phyloP scores from a whole-genome alignment of 2,888 invertebrate genomes.

The Empis livida region DNA sequence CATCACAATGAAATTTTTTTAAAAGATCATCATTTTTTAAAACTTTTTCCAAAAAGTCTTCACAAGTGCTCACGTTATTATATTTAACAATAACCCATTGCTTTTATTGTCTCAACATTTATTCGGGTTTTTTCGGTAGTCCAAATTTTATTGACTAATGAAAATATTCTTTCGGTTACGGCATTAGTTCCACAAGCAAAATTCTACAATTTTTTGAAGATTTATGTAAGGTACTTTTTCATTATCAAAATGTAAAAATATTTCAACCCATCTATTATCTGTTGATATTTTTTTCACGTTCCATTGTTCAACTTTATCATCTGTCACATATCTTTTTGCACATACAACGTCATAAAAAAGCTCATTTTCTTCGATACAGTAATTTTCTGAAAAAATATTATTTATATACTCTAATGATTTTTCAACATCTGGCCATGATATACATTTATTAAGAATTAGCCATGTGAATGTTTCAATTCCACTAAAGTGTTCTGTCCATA shows the following conservation, averaged over 20 bases:
- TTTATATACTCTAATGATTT: not conserved
- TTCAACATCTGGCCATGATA: not conserved
- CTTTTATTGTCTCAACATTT: conserved; percentile 2
- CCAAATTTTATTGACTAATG: conserved; percentile 2
- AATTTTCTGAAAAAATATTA: not conserved
- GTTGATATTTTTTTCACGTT: conserved; percentile 1
- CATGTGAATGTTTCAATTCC: not conserved
- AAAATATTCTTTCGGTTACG: conserved; percentile 4
- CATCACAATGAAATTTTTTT: not conserved
- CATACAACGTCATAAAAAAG: conserved; percentile 6
- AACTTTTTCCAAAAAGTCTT: not conserved
- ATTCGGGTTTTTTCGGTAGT: conserved; percentile 2
- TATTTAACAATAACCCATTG: conserved; percentile 3
- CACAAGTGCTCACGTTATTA: not conserved
- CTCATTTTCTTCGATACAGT: not conserved
- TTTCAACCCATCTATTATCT: not conserved
- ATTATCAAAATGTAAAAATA: not conserved
- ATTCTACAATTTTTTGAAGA: conserved; percentile 1
- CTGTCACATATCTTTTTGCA: conserved; percentile 1
- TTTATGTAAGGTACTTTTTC: not conserved
- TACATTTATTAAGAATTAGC: not conserved
- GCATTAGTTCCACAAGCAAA: conserved; percentile 4
- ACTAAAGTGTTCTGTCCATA: not conserved
- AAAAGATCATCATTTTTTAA: not conserved
- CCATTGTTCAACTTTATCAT: conserved; percentile 2